These are phyloP conservation scores for Apodemus sylvaticus DNA, from an alignment of 2,113 vertebrate species.

Conservation along the genomic window DNA sequence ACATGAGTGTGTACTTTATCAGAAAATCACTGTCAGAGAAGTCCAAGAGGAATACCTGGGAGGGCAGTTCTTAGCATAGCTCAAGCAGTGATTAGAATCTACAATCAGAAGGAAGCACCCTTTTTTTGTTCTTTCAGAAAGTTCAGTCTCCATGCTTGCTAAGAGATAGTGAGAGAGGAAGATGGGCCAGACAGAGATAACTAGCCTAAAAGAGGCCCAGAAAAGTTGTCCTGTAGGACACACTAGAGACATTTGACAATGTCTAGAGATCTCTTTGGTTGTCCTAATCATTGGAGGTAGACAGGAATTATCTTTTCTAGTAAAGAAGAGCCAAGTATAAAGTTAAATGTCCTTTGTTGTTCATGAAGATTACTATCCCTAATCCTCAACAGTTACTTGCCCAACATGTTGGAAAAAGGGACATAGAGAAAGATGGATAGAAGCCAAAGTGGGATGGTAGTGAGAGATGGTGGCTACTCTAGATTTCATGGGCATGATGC, in stretches of 20 bases:
- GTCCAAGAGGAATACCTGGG: background rate
- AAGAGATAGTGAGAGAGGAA: background rate
- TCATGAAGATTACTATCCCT: fast-evolving
- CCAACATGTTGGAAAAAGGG: background rate
- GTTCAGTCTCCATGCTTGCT: fast-evolving
- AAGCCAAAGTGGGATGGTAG: background rate
- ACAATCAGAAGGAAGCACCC: background rate
- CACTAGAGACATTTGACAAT: background rate
- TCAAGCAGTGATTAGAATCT: background rate
- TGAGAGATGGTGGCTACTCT: background rate
- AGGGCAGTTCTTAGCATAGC: background rate
- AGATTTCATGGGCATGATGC: background rate
- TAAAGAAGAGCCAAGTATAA: background rate
- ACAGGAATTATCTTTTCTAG: background rate
- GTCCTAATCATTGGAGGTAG: background rate
- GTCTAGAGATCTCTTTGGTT: background rate
- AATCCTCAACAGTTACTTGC: background rate
- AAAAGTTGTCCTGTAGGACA: too few relatives aligned
- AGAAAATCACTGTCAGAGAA: background rate
- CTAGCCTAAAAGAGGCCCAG: background rate
- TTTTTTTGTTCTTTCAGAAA: background rate
- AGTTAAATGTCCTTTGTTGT: background rate
- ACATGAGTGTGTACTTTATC: background rate
- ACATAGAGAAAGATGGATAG: background rate
- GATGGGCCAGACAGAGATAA: background rate